phyloP scores from a whole-genome alignment of 2,797 vertebrate species.

The Chelon auratus region DNA sequence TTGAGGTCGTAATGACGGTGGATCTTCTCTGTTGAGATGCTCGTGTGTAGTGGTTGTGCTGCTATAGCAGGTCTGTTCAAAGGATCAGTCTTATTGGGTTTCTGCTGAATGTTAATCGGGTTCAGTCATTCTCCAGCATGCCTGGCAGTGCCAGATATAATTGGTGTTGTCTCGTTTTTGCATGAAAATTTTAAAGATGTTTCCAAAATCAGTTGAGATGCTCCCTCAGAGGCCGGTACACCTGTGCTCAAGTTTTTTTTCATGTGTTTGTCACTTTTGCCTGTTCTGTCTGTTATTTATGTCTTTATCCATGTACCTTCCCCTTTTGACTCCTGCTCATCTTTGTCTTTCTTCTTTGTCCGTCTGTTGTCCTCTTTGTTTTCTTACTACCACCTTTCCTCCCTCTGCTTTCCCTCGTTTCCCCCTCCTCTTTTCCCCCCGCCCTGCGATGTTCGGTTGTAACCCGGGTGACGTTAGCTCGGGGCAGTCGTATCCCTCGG shows the following conservation, averaged over 20 bases:
- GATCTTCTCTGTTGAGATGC: too few species aligned
- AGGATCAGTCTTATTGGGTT: too few species aligned
- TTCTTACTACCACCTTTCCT: slow-evolving; percentile 68
- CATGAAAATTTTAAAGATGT: background rate
- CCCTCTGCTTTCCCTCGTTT: slow-evolving; percentile 53
- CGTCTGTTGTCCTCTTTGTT: slow-evolving; percentile 53
- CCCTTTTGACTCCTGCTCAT: slow-evolving; percentile 46
- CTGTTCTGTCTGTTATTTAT: slow-evolving; percentile 41
- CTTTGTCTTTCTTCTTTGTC: slow-evolving; percentile 71
- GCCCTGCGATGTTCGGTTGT: slow-evolving; percentile 41
- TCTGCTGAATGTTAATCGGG: too few species aligned
- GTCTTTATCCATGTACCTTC: slow-evolving; percentile 55
- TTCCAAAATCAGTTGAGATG: slow-evolving; percentile 36
- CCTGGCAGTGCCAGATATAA: too few species aligned
- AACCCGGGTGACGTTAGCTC: slow-evolving; percentile 84
- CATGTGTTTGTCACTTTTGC: slow-evolving; percentile 52
- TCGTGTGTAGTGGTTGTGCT: too few species aligned
- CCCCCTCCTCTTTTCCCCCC: slow-evolving; percentile 5
- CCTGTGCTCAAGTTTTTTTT: slow-evolving; percentile 30
- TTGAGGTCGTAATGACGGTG: too few species aligned
- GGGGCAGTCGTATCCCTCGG: slow-evolving; percentile 98
- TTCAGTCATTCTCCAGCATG: too few species aligned
- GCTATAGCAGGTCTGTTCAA: too few species aligned
- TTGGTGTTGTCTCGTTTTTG: background rate
- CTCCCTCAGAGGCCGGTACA: slow-evolving; percentile 28